Base-by-base conservation (phyloP, 2,888 invertebrate species). In the Capitulum mitella region DNA sequence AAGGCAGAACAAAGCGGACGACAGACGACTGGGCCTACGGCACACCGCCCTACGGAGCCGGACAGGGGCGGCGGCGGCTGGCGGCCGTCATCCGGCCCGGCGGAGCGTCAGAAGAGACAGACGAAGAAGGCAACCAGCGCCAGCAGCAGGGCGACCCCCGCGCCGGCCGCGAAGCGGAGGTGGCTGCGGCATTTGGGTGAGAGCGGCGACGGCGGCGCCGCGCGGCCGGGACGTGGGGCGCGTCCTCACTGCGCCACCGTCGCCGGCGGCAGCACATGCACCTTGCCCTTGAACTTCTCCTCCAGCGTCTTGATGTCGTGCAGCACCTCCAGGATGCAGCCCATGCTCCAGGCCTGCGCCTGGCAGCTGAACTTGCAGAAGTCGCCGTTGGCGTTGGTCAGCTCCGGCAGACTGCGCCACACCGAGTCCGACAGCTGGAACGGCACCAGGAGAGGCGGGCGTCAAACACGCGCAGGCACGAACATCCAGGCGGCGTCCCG, bases 301-400 rank as follows among this genome's bases (percentile, higher is more conserved):
- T 70, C 32, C 37, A 70, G 70, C 70, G 32, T 12, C 37, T 70
- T 70, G 70, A 78, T 74, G 40, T 76, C 76, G 51, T 37, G 29
- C 76, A 80, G 29, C 34, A 93, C 95, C 89, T 99, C 98, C 82
- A 98, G 87, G 82, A 96, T 88, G 80, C 92, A 90, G 78, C 91
- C 92, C 84, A 94, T 90, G 86, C 97, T 97, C 99, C 99, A 99
- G 3, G 98, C 98, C 88, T 99, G 99, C 77, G 97, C 93, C 83
- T 92, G 90, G 85, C 97, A 98, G 82, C 97, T 96, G 85, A 92
- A 93, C 46, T 86, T 86, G 85, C 98, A 99, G 84, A 87, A 89
- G 48, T 90, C 88, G 82, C 98, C 98, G 85, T 92, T 90, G 81
- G 90, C 90, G 86, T 98, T 96, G 74, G 97, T 98, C 79, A 99